These are phyloP conservation scores for Brachypterus glaber DNA, from an alignment of 2,888 invertebrate genomes.

Conservation along the genomic window DNA sequence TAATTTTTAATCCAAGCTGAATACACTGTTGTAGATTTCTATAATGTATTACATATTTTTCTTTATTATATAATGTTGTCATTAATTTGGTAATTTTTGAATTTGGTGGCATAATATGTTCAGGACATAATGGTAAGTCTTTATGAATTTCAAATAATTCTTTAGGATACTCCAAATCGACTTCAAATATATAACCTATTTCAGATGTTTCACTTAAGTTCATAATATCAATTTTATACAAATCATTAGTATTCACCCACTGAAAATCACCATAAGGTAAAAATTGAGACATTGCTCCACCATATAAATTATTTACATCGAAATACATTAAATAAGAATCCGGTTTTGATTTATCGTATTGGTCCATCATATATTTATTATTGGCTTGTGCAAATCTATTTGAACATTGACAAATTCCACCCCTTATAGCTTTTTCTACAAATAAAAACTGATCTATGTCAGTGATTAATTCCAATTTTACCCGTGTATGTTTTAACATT, in stretches of 20 bases:
- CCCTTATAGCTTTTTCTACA: conserved; percentile 28
- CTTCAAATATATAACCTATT: conserved; percentile 30
- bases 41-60: no score
- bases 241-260: conserved; percentile 21
- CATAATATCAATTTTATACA: conserved; percentile 10
- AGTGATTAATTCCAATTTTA: conserved; percentile 24
- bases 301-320: conserved; percentile 30
- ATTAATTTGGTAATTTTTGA: no score
- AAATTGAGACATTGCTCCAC: conserved; percentile 22
- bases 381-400: conserved; percentile 31
- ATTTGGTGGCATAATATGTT: no score
- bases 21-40: no score
- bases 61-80: no score
- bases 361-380: conserved; percentile 29
- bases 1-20: no score
- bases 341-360: conserved; percentile 23
- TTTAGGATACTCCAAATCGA: conserved; percentile 37
- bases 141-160: conserved; percentile 30
- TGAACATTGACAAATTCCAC: conserved; percentile 25
- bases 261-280: conserved; percentile 27
- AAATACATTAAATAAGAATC: conserved; percentile 26
- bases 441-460: conserved; percentile 30
- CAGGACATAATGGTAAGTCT: conserved; percentile 23
- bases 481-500: conserved; percentile 25
- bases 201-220: conserved; percentile 14